Conservation (phyloP, 2,888 invertebrate species). For the Poecilus cupreus region DNA sequence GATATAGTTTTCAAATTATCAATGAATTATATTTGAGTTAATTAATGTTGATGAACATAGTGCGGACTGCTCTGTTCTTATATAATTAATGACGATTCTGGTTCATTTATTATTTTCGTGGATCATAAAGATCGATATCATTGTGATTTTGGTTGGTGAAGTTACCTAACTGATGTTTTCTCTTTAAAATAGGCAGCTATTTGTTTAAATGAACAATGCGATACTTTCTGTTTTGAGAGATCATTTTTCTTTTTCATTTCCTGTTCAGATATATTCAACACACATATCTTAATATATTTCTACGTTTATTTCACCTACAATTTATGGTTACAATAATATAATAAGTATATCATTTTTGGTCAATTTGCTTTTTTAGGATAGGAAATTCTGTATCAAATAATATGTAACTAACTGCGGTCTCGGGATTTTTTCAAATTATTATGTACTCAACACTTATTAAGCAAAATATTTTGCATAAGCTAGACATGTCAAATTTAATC, state of each 20-base stretch:
- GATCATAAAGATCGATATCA: conserved; percentile 33
- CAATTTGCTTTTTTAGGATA: conserved; percentile 9
- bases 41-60: conserved; percentile 6
- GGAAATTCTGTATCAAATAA: neutral
- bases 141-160: conserved; percentile 15
- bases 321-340: neutral
- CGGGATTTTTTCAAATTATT: too few species aligned
- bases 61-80: neutral
- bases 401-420: too few species aligned
- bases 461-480: too few species aligned
- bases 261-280: conserved; percentile 31
- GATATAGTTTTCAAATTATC: neutral
- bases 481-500: too few species aligned
- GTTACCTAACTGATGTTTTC: conserved; percentile 44
- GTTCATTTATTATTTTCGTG: conserved; percentile 40
- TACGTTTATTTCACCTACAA: conserved; percentile 35
- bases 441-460: too few species aligned
- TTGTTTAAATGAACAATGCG: conserved; percentile 32
- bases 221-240: conserved; percentile 35
- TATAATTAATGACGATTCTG: conserved; percentile 35
- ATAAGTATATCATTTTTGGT: neutral
- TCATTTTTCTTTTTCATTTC: conserved; percentile 43
- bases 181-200: conserved; percentile 41
- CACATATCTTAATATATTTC: conserved; percentile 37
- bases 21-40: conserved; percentile 7